phyloP scores from a whole-genome alignment of 2,888 invertebrate genomes.

The Ectemnius lituratus region DNA sequence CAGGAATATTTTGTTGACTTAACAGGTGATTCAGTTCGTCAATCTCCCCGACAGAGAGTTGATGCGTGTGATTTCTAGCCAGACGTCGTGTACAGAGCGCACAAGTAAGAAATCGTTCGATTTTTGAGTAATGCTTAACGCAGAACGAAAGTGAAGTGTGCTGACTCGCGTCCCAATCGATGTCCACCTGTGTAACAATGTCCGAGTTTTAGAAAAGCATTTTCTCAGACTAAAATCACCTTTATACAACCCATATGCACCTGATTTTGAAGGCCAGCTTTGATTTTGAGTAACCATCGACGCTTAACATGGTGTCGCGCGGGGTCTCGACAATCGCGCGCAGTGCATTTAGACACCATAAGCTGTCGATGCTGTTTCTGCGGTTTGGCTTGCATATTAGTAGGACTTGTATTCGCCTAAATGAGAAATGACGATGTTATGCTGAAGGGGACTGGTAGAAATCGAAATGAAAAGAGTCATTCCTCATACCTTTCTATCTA shows the following conservation, averaged over 20 bases:
- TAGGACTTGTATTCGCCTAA: slow-evolving; percentile 75
- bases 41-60: slow-evolving; percentile 81
- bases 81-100: slow-evolving; percentile 87
- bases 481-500: slow-evolving; percentile 85
- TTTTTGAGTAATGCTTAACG: slow-evolving; percentile 83
- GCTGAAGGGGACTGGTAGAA: background rate
- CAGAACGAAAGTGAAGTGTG: slow-evolving; percentile 78
- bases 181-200: slow-evolving; percentile 71
- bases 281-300: slow-evolving; percentile 76
- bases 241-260: slow-evolving; percentile 41
- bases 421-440: slow-evolving; percentile 5
- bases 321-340: slow-evolving; percentile 73
- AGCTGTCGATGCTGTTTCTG: slow-evolving; percentile 73
- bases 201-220: no score
- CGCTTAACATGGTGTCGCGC: slow-evolving; percentile 76
- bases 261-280: slow-evolving; percentile 71
- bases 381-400: slow-evolving; percentile 73
- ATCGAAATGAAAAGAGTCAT: background rate
- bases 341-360: slow-evolving; percentile 73
- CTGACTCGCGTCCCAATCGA: slow-evolving; percentile 77
- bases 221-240: background rate
- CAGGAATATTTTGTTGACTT: slow-evolving; percentile 83
- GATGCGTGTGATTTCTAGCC: slow-evolving; percentile 88
- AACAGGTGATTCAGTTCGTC: slow-evolving; percentile 79
- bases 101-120: slow-evolving; percentile 87